These are phyloP conservation scores for Octodonta nipae DNA, from an alignment of 2,888 invertebrate species.

Conservation along the genomic window DNA sequence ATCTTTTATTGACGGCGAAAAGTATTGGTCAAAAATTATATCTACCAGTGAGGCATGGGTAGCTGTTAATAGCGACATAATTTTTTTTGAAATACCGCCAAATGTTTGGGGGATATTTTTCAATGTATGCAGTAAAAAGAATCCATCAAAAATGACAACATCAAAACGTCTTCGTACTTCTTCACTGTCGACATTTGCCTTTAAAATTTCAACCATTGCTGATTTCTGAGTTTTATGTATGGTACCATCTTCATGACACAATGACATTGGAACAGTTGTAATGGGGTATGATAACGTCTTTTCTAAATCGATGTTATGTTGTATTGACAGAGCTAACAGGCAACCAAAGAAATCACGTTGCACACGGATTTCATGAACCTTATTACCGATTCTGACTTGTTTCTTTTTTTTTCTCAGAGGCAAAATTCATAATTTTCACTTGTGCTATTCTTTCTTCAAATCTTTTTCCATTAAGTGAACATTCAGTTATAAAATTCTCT, in stretches of 20 bases:
- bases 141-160: conserved; percentile 8
- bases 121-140: conserved; percentile 6
- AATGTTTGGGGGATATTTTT: conserved; percentile 6
- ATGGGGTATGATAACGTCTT: conserved; percentile 4
- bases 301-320: conserved; percentile 4
- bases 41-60: conserved; percentile 2
- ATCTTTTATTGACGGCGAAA: conserved; percentile 2
- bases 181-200: conserved; percentile 3
- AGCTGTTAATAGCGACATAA: conserved; percentile 3
- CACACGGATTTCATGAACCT: conserved; percentile 1
- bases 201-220: neutral
- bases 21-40: conserved; percentile 2
- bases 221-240: conserved; percentile 1
- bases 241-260: conserved; percentile 2
- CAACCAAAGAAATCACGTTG: neutral
- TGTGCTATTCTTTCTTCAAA: neutral
- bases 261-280: conserved; percentile 2
- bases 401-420: neutral
- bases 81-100: conserved; percentile 3
- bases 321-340: conserved; percentile 1
- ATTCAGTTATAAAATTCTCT: conserved; percentile 17
- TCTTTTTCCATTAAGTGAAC: conserved; percentile 8
- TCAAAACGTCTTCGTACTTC: conserved; percentile 6
- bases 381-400: neutral
- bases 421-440: conserved; percentile 3